Conservation (phyloP, 2,797 vertebrate genomes). For the Tachyglossus aculeatus region DNA sequence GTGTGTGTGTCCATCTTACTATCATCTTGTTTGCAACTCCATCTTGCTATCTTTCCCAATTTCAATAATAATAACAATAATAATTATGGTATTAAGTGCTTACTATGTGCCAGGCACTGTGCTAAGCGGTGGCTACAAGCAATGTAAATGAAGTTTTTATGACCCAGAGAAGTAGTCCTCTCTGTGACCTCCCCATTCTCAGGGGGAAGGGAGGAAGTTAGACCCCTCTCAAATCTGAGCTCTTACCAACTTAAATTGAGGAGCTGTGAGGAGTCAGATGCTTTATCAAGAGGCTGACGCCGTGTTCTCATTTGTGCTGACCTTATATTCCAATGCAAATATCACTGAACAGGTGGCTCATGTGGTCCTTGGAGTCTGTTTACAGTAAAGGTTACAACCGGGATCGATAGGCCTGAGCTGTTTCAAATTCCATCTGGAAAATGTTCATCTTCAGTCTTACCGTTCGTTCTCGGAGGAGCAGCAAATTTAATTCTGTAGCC, state of each 20-base stretch:
- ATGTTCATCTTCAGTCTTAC: conserved; percentile 60
- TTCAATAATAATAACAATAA: too few relatives aligned
- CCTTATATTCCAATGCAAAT: conserved; percentile 65
- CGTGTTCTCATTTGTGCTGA: conserved; percentile 62
- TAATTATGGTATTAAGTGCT: too few relatives aligned
- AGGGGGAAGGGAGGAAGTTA: conserved; percentile 33
- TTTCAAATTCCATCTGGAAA: conserved; percentile 66
- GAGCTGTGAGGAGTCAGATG: conserved; percentile 56
- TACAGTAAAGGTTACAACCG: conserved; percentile 71
- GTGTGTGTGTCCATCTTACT: too few relatives aligned
- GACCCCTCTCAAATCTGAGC: conserved; percentile 45
- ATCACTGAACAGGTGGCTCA: conserved; percentile 64
- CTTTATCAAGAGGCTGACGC: conserved; percentile 54
- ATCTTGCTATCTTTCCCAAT: too few relatives aligned
- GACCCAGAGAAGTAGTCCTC: background rate
- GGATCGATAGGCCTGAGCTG: conserved; percentile 70
- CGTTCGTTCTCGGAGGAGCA: conserved; percentile 57
- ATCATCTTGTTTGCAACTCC: too few relatives aligned
- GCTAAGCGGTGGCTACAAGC: too few relatives aligned
- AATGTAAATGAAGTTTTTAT: conserved; percentile 30
- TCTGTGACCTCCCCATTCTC: conserved; percentile 1
- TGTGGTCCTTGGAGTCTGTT: conserved; percentile 57
- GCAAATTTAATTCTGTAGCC: conserved; percentile 56
- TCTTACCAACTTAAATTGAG: conserved; percentile 44
- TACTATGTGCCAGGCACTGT: too few relatives aligned